Conservation (phyloP, 1,140 invertebrate genomes). For the Drosophila kohkoa region DNA sequence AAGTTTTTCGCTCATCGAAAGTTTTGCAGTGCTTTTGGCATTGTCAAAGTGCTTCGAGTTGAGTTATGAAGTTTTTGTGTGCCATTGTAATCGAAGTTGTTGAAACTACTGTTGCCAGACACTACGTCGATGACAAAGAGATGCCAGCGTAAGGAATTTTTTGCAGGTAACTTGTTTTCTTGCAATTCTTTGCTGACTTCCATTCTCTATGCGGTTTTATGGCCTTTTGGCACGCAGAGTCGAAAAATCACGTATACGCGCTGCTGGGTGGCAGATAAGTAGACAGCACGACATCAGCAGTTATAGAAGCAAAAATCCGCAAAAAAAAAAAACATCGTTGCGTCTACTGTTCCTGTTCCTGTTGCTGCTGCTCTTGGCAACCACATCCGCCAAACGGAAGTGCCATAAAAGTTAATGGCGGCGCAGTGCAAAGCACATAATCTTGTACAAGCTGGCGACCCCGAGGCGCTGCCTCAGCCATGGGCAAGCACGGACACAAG, state of each 20-base stretch:
- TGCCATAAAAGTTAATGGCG: constrained; percentile 83
- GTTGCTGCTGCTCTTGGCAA: constrained; percentile 18
- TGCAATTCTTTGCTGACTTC: constrained; percentile 1
- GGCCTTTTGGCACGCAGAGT: constrained; percentile 64
- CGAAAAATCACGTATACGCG: constrained; percentile 76
- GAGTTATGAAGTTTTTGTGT: constrained; percentile 28
- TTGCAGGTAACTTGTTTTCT: constrained; percentile 31
- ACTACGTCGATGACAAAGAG: constrained; percentile 11
- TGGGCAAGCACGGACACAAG: constrained; percentile 15
- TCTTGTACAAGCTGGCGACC: constrained; percentile 75
- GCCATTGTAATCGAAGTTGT: constrained; percentile 33
- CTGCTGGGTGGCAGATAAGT: constrained; percentile 66
- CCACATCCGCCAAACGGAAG: constrained; percentile 80
- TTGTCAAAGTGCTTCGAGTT: constrained; percentile 15
- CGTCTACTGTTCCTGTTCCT: constrained; percentile 1
- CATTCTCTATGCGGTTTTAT: constrained; percentile 50
- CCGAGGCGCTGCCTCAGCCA: constrained; percentile 47
- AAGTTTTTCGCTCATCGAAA: constrained; percentile 10
- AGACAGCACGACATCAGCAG: constrained; percentile 20
- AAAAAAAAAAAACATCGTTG: constrained; percentile 2
- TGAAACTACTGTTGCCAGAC: constrained; percentile 21
- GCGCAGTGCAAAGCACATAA: constrained; percentile 77
- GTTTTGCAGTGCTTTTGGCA: constrained; percentile 19
- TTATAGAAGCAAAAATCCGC: constrained; percentile 5
- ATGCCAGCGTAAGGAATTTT: constrained; percentile 17